These are phyloP conservation scores for Pterocles orientalis DNA, from an alignment of 2,113 vertebrate species.

Conservation along the genomic window DNA sequence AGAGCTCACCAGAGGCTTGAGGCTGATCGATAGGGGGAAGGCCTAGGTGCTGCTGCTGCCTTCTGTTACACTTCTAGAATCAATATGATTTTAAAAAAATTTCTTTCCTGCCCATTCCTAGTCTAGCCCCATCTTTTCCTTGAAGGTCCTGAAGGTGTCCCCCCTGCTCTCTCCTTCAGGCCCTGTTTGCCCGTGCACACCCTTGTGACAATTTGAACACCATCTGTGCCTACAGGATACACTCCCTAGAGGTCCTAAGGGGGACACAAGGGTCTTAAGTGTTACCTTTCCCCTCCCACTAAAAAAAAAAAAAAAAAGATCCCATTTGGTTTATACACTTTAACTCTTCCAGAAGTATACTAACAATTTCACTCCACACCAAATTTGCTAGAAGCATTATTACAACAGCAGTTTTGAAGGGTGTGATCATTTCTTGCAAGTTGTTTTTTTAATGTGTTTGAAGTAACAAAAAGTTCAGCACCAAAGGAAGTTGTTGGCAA, in stretches of 20 bases:
- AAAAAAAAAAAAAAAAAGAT: background rate
- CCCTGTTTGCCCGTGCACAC: background rate
- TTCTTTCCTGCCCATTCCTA: background rate
- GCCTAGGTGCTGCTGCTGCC: background rate
- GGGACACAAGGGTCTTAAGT: background rate
- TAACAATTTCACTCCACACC: background rate
- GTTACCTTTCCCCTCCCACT: background rate
- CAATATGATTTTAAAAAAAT: rapidly evolving
- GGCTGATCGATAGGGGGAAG: background rate
- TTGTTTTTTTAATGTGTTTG: background rate
- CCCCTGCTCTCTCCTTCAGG: rapidly evolving
- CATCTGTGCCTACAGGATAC: background rate
- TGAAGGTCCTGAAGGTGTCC: background rate
- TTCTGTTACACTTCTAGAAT: background rate
- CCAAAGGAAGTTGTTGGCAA: background rate
- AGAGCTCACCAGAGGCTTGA: background rate
- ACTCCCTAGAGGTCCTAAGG: background rate
- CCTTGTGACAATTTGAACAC: rapidly evolving
- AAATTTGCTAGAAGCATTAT: background rate
- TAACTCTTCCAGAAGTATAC: background rate
- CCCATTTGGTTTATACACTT: background rate
- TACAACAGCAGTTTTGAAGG: background rate
- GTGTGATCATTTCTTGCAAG: background rate
- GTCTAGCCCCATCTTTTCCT: background rate
- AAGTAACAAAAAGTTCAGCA: background rate